Base-by-base conservation (phyloP, 2,797 vertebrate species). In the Siniperca undulata region DNA sequence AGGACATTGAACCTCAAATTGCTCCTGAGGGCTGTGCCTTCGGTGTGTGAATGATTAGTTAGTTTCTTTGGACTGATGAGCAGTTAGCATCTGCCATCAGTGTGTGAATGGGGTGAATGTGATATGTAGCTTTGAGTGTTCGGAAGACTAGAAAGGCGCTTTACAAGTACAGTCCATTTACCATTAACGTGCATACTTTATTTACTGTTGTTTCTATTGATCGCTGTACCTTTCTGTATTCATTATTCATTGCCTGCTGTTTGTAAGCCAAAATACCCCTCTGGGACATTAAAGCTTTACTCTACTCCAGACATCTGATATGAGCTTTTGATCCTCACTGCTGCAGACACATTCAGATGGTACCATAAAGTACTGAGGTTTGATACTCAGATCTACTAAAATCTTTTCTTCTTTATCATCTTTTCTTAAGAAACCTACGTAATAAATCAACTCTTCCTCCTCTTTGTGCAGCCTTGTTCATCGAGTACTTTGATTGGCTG, bases 161-260 rank as follows among this genome's bases (percentile, higher is more conserved):
- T 30, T 30, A 30, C 30, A 30, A 30, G 30, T 30, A 30, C 36
- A 30, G 30, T 30, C 30, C 30, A 30, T 3, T 30, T 30, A 30
- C 30, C 30, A 30, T 30, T 46, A 69, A 64, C 34, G 24, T 58
- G 56, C 0, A 13, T 3, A 2, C 38, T 0, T 46, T 7, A 0
- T n/a, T 52, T 30, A 16, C 12, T 36, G 34, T 22, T 36, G 34
- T 22, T 14, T 53, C 12, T 24, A 70, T 60, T 9, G 60, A 79
- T 71, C 7, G 9, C 55, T 6, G 5, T 0, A 16, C 30, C 40
- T 40, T 10, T 50, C 27, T 27, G 4, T 44, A 64, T 76, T 62
- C 55, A 72, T 76, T 76, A 77, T 76, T 67, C 77, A 84, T 56
- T 1, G 4, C 3, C 19, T 20, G 61, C 68, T n/a, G 72, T 56